Evolutionary conservation across 2,888 invertebrate genomes (phyloP), one percentile per base, ranked within the genome.

Genomic region (Candidula unifasciata): DNA sequence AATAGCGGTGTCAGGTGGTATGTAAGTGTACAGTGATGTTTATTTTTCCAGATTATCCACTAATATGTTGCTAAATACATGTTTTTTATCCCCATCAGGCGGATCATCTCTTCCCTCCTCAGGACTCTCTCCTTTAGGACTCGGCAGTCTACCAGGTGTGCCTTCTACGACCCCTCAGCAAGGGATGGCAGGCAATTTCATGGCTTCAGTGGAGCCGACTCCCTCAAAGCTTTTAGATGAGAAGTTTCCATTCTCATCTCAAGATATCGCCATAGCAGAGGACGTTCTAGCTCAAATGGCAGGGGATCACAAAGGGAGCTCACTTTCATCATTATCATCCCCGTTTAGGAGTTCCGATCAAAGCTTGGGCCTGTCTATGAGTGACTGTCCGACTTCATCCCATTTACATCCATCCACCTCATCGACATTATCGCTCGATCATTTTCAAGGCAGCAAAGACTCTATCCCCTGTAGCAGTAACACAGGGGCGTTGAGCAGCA

Each of bases 271-370:
- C 85, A 90, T 90, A 85, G 97, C 97, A 71, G 98, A 98, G 93
- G 97, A 98, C 94, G 94, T 98, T 85, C 94, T 98, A 82, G 97
- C 97, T 93, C 96, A 97, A 90, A 96, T 97, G 68, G 86, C 83
- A 52, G 80, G 78, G n/a, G 86, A 80, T 57, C 60, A 37, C 21
- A 87, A 86, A 54, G 81, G 73, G 52, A 64, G 66, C 24, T 37
- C 73, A 3, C 27, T 74, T 2, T 80, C 81, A 27, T 82, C 82
- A 8, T 54, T 82, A 16, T 81, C 85, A 73, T 83, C 83, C 0
- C 76, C 80, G 30, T 77, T 35, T 21, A 57, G 73, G 24, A 16
- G 18, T 2, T 27, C 69, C 33, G 81, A 69, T 24, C 21, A 33
- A 21, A 8, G 5, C 10, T 71, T 78, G 21, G 78, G 78, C 33